Evolutionary conservation across 2,888 invertebrate species (phyloP).

Genomic region (Emmelina monodactyla): DNA sequence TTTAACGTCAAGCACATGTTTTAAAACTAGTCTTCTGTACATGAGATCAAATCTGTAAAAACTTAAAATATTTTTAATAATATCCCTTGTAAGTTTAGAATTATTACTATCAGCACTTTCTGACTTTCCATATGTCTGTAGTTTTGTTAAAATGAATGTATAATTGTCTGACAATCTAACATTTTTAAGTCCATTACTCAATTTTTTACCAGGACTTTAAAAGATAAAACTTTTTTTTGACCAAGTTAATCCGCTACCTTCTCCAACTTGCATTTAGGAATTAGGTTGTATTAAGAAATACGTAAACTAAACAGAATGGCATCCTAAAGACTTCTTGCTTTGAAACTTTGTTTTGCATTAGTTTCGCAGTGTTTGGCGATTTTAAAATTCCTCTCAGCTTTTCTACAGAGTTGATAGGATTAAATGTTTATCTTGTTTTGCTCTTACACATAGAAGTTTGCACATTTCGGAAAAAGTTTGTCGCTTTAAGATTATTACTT

Average conservation of each 20-base stretch:
- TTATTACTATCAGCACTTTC: too few species aligned
- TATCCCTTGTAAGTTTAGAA: too few species aligned
- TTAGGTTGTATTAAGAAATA: constrained; percentile 62
- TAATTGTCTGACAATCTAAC: too few species aligned
- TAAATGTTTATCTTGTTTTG: constrained; percentile 32
- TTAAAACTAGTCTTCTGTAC: too few species aligned
- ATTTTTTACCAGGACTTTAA: too few species aligned
- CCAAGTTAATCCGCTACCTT: constrained; percentile 15
- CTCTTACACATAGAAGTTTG: constrained; percentile 11
- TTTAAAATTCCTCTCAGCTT: constrained; percentile 34
- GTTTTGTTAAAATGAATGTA: too few species aligned
- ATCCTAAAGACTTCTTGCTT: constrained; percentile 55
- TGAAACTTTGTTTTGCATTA: constrained; percentile 56
- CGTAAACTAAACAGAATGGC: constrained; percentile 59
- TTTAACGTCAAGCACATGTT: too few species aligned
- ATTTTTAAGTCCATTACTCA: too few species aligned
- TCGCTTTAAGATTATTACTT: not conserved
- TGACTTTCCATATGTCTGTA: too few species aligned
- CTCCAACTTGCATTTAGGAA: constrained; percentile 23
- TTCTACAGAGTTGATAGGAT: constrained; percentile 27
- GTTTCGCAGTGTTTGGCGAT: constrained; percentile 39
- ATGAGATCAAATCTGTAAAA: too few species aligned
- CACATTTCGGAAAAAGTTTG: constrained; percentile 1
- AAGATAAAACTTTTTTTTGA: too few species aligned
- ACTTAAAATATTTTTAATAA: too few species aligned